Conservation (phyloP, 2,113 vertebrate species). For the Alaudala cheleensis region DNA sequence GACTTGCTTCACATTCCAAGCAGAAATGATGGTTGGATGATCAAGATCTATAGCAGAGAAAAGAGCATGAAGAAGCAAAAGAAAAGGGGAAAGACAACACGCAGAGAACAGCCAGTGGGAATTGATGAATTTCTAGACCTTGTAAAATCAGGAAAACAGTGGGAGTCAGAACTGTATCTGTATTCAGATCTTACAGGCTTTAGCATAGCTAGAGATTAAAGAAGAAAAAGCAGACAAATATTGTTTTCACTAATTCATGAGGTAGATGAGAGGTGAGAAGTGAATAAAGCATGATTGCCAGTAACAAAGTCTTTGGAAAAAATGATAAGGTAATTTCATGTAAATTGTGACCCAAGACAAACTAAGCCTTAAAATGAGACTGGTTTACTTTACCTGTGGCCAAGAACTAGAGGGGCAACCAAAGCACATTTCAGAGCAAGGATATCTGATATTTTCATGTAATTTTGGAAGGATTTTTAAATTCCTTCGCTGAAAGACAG, state of each 20-base stretch:
- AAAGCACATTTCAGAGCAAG: neutral
- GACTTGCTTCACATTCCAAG: neutral
- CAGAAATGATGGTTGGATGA: neutral
- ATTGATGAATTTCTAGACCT: neutral
- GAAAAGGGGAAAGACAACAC: neutral
- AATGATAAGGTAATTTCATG: neutral
- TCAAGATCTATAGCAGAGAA: neutral
- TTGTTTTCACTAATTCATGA: neutral
- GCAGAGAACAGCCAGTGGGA: accelerated
- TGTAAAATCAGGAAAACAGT: neutral
- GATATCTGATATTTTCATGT: neutral
- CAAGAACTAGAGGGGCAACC: neutral
- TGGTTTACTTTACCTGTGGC: slow-evolving; percentile 3
- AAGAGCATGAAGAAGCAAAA: neutral
- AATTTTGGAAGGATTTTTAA: slow-evolving; percentile 9
- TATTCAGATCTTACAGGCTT: neutral
- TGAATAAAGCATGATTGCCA: neutral
- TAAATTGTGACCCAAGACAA: neutral
- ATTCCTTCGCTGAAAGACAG: slow-evolving; percentile 11
- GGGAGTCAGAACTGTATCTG: neutral
- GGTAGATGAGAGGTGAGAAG: neutral
- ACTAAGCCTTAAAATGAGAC: neutral
- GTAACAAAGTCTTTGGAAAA: neutral
- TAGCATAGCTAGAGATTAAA: neutral
- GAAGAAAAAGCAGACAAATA: neutral